phyloP scores from a whole-genome alignment of 2,888 invertebrate genomes.

The Podotricha telesiphe region DNA sequence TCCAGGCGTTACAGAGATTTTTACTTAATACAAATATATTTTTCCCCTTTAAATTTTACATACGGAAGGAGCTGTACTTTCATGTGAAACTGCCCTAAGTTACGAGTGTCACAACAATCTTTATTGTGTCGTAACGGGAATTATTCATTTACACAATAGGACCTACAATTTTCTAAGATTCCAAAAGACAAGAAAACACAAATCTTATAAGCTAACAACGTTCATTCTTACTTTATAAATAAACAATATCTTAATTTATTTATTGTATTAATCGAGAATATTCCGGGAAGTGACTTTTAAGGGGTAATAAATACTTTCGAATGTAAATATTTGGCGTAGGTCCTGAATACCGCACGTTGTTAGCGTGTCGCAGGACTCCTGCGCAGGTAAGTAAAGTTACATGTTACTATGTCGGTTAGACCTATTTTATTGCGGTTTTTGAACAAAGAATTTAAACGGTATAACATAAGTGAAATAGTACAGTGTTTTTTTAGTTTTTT shows the following conservation, averaged over 20 bases:
- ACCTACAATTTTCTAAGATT: background rate
- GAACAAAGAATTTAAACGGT: slow-evolving; percentile 63
- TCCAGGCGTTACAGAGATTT: too few relatives aligned
- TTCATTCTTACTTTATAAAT: slow-evolving; percentile 47
- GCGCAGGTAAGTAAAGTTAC: slow-evolving; percentile 79
- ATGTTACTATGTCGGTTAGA: slow-evolving; percentile 73
- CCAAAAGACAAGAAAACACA: slow-evolving; percentile 43
- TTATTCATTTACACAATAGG: too few relatives aligned
- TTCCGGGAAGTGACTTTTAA: slow-evolving; percentile 50
- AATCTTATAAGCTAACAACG: slow-evolving; percentile 48
- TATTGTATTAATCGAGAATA: slow-evolving; percentile 45
- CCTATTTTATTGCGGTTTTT: slow-evolving; percentile 74
- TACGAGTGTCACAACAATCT: too few relatives aligned
- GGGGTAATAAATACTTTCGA: slow-evolving; percentile 51
- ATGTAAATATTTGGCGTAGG: slow-evolving; percentile 60
- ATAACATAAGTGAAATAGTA: background rate
- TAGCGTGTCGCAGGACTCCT: slow-evolving; percentile 58
- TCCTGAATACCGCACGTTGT: slow-evolving; percentile 58
- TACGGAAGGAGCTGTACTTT: too few relatives aligned
- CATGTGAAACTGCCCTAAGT: too few relatives aligned
- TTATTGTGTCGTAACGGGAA: too few relatives aligned
- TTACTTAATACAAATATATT: too few relatives aligned
- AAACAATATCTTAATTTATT: slow-evolving; percentile 47
- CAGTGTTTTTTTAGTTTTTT: background rate
- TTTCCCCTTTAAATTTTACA: too few relatives aligned